Base-by-base conservation (phyloP, 1,140 invertebrate species). In the Stegodyphus mimosarum region DNA sequence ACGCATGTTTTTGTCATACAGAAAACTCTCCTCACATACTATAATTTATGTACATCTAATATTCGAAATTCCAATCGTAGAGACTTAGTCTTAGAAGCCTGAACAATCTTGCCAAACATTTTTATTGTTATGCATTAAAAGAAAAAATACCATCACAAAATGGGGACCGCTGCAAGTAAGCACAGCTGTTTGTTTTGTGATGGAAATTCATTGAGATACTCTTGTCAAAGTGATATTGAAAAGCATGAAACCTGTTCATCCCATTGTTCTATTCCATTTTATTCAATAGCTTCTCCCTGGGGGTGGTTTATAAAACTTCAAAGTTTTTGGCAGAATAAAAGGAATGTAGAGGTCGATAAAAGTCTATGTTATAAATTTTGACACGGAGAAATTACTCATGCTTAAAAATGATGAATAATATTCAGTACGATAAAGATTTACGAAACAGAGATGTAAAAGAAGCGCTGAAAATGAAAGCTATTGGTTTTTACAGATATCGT, bases 161-260 rank as follows among this genome's bases (percentile, higher is more conserved):
- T 33, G 33, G 33, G 33, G 48, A 72, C n/a, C 7, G 11, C 50
- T 49, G 15, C 70, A 72, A 72, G 70, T 72, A 51, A 72, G 52
- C 49, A 15, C 9, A 7, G 70, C 50, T 10, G 49, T 17, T n/a
- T 72, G 15, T n/a, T 72, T 15, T 50, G 50, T 72, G 15, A n/a
- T 15, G 49, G 52, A 72, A 51, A 72, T 72, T 72, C 70, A 72
- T 51, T 72, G 70, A 72, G 70, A 17, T 51, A n/a, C 15, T 51
- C 70, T n/a, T 72, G 70, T 72, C 70, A 72, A 72, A 72, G 52
- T 72, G 49, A 72, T 72, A 72, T 72, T 72, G 70, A 72, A 72
- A 72, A 49, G 70, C 70, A 72, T 72, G 70, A 72, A 72, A n/a
- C 49, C 49, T 52, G 70, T 15, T 72, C n/a, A 49, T 49, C 7